Evolutionary conservation across 2,113 vertebrate species (phyloP).

Genomic region (Chrysemys picta): DNA sequence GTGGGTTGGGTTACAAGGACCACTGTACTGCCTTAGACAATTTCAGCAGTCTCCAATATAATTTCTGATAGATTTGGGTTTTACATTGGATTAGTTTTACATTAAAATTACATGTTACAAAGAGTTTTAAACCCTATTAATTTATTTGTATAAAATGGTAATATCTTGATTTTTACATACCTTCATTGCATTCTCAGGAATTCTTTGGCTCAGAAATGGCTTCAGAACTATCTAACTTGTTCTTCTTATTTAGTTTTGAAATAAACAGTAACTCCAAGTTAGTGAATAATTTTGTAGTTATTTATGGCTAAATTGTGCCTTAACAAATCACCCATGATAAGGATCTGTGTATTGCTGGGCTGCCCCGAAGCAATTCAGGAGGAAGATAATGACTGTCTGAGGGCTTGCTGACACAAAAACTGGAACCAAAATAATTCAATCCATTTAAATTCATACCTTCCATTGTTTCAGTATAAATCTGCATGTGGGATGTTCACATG

Average conservation of each 20-base stretch:
- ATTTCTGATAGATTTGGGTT: background rate
- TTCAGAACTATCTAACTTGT: slow-evolving; percentile 12
- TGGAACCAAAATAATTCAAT: background rate
- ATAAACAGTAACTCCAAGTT: background rate
- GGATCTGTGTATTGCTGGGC: background rate
- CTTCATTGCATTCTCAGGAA: slow-evolving; percentile 21
- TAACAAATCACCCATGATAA: background rate
- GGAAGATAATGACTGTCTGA: background rate
- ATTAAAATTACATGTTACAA: background rate
- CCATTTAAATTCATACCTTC: background rate
- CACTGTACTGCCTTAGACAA: background rate
- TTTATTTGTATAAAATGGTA: slow-evolving; percentile 6
- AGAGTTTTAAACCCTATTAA: slow-evolving; percentile 12
- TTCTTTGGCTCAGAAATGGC: slow-evolving; percentile 22
- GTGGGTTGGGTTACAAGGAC: background rate
- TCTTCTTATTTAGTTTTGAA: slow-evolving; percentile 35
- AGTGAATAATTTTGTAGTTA: slow-evolving; percentile 39
- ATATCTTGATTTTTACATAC: background rate
- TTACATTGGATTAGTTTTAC: background rate
- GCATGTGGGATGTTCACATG: background rate
- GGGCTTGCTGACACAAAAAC: background rate
- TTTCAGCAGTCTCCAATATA: background rate
- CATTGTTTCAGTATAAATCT: background rate
- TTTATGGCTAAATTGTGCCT: background rate
- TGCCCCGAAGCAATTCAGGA: background rate